Conservation (phyloP, 2,888 invertebrate genomes). For the Bombyx huttoni region DNA sequence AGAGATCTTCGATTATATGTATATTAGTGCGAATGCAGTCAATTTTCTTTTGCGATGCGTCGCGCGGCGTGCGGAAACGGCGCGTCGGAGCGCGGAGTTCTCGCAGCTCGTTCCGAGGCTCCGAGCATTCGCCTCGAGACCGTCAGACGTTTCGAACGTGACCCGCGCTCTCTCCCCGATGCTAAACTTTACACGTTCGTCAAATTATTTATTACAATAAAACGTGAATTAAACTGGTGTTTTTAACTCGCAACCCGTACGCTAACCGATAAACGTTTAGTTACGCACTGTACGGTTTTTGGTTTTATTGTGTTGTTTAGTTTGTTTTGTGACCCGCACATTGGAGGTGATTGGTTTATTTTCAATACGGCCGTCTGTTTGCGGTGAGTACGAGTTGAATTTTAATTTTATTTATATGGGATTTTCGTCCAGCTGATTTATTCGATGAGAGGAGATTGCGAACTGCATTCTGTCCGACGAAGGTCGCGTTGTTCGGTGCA, state of each 20-base stretch:
- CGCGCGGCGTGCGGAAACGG: conserved; percentile 11
- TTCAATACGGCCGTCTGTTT: conserved; percentile 54
- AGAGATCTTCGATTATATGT: conserved; percentile 47
- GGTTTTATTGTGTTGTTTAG: conserved; percentile 55
- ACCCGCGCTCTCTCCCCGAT: conserved; percentile 27
- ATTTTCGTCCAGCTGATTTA: conserved; percentile 52
- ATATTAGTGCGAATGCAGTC: conserved; percentile 37
- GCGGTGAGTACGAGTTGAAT: conserved; percentile 60
- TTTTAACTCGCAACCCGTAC: conserved; percentile 33
- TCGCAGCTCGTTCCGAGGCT: conserved; percentile 2
- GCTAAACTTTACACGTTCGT: conserved; percentile 54
- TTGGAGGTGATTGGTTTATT: conserved; percentile 61
- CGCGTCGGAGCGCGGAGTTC: background rate
- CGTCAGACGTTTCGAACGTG: conserved; percentile 39
- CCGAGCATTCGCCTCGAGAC: conserved; percentile 46
- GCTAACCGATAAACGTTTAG: conserved; percentile 33
- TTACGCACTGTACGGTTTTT: conserved; percentile 43
- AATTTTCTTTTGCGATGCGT: conserved; percentile 35
- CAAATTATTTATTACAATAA: conserved; percentile 20
- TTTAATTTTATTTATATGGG: conserved; percentile 45
- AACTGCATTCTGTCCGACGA: conserved; percentile 48
- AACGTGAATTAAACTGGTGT: conserved; percentile 50
- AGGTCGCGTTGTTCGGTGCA: conserved; percentile 41
- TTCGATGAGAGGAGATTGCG: conserved; percentile 45
- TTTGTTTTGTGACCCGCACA: conserved; percentile 55